These are phyloP conservation scores for Pangasius mekongensis DNA, from an alignment of 2,797 vertebrate genomes.

Conservation along the genomic window DNA sequence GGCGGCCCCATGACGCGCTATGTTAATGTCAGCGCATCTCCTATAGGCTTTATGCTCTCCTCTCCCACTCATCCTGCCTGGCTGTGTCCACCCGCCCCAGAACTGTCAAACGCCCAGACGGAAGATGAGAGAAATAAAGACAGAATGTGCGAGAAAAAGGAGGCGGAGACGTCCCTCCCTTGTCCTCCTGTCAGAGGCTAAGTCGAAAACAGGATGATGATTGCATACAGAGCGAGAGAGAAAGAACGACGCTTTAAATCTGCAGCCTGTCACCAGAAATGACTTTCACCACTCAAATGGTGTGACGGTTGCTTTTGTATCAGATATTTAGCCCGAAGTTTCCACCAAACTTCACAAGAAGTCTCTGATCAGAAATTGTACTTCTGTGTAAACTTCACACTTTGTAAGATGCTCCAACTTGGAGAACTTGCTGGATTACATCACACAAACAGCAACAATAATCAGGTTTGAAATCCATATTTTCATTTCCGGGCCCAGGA, in stretches of 20 bases:
- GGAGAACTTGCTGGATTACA: neutral
- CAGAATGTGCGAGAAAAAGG: neutral
- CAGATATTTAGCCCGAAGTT: neutral
- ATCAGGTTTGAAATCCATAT: constrained; percentile 19
- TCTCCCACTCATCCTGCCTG: constrained; percentile 19
- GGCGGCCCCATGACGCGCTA: neutral
- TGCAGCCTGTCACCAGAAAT: constrained; percentile 41
- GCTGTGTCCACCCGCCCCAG: constrained; percentile 31
- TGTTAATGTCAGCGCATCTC: neutral
- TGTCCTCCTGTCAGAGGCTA: constrained; percentile 52
- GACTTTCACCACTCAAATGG: neutral
- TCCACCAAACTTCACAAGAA: neutral
- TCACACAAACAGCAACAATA: constrained; percentile 14
- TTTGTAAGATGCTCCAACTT: neutral
- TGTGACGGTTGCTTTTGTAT: neutral
- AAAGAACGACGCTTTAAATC: constrained; percentile 5
- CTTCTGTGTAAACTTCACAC: neutral
- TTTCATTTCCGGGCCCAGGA: constrained; percentile 12
- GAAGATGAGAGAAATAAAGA: constrained; percentile 35
- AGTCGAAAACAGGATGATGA: constrained; percentile 46
- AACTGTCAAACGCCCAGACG: constrained; percentile 45
- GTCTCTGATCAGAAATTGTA: neutral
- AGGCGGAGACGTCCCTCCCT: constrained; percentile 48
- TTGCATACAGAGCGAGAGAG: constrained; percentile 7
- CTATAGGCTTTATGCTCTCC: constrained; percentile 31